Percentiles rank a stretch among this genome's conserved stretches.
Evolutionary conservation across 2,113 vertebrate species (phyloP).

Genomic region (Campylorhamphus procurvoides): DNA sequence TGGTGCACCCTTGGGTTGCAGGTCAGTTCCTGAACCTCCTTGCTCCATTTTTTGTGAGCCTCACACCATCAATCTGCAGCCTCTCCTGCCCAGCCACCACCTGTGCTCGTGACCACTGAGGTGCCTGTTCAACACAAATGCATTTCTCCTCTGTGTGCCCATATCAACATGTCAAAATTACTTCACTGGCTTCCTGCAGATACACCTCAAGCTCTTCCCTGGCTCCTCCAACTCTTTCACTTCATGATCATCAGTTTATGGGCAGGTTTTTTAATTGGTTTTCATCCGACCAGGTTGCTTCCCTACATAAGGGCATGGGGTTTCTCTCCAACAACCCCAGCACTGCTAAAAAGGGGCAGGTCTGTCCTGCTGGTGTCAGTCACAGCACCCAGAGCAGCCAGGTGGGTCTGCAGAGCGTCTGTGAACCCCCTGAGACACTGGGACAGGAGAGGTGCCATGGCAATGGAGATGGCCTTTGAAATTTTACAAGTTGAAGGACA

Average conservation of each 20-base stretch:
- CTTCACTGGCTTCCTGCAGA: slow-evolving; percentile 19
- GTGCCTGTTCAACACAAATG: neutral
- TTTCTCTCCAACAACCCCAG: slow-evolving; percentile 34
- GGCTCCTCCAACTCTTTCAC: slow-evolving; percentile 1
- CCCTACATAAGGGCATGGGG: slow-evolving; percentile 19
- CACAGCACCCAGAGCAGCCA: neutral
- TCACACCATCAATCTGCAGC: neutral
- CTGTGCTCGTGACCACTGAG: neutral
- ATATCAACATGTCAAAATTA: neutral
- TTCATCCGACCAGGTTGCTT: slow-evolving; percentile 33
- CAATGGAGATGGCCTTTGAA: neutral
- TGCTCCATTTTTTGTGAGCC: neutral
- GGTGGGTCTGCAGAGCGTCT: neutral
- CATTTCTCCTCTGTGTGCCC: neutral
- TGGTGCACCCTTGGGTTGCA: neutral
- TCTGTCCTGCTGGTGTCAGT: neutral
- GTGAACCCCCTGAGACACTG: neutral
- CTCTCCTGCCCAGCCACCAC: neutral
- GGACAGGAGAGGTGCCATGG: neutral
- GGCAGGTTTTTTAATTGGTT: slow-evolving; percentile 47
- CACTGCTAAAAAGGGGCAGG: slow-evolving; percentile 43
- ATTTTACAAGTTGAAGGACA: neutral
- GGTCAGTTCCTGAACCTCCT: neutral
- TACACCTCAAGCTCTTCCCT: neutral
- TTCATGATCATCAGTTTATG: slow-evolving; percentile 43